Evolutionary conservation across 1,140 invertebrate genomes (phyloP), one percentile per base, ranked within the genome.

Genomic region (Episyrphus balteatus): DNA sequence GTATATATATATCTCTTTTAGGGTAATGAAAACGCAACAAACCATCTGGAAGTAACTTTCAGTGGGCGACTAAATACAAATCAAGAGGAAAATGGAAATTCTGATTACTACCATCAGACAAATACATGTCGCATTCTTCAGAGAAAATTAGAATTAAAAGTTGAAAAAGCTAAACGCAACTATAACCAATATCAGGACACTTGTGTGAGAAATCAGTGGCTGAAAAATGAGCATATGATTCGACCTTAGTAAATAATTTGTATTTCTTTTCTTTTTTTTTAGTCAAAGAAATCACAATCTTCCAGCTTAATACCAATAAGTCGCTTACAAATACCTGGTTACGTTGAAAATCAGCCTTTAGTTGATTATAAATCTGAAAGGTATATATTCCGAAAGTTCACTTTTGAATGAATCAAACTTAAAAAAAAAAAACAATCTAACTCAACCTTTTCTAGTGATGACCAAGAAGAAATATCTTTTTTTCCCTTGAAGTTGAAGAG

Each of bases 101-200:
- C 21, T 8, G 21, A 26, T 5, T 26, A 26, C 8, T 26, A 26
- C 8, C 60, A 66, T 46, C 62, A 58, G 42, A 57, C 62, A 47
- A 66, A 66, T 51, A 66, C 64, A 46, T 68, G 66, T 62, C 61
- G 61, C 48, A 62, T 65, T 44, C 50, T 68, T 45, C 66, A 68
- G 53, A 54, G 66, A 11, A 68, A 68, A 50, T 51, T 68, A 18
- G 66, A 68, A 46, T 53, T 67, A 34, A 68, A 68, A 56, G 66
- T 68, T 46, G 62, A 68, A 50, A 58, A 65, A 21, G 66, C 66
- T 38, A 62, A 63, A 26, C 55, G 60, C 42, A 68, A 64, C 42
- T 68, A 66, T 41, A 59, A 52, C 12, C 66, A 68, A 36, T 63
- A 58, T 32, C 61, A 66, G 42, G 65, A 66, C 48, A 46, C 55